Evolutionary conservation across 53 echinoderm and acorn worm species (phyloP), one percentile per base, ranked within the genome.

Genomic region (Echinometra lucunter): DNA sequence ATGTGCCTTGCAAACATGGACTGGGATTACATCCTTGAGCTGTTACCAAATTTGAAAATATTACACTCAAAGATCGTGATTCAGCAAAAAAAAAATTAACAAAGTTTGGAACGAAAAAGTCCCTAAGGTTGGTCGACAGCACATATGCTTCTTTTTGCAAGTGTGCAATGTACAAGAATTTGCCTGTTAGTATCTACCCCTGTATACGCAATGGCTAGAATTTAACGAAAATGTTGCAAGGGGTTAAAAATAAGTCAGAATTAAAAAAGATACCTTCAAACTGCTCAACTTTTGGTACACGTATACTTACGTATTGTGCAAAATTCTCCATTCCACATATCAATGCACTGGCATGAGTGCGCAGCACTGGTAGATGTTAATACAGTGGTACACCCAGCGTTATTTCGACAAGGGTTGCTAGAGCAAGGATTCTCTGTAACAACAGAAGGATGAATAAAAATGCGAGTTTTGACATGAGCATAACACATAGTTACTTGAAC

Each of bases 331-430:
- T 83, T 94, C 95, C 96, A 96, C 67, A 91, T 91, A 21, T 91
- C 57, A 13, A 66, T 89, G 80, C 97, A 97, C 1, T 32, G 35
- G 32, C 96, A 96, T 19, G 57, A 45, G 25, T 23, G 4, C n/a
- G 6, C 6, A 19, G 91, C 91, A 21, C 4, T 45, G 32, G 69
- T 67, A 5, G 91, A 19, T 30, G 90, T 67, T 37, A 69, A 34
- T 9, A 16, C 88, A 74, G 85, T 88, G 37, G 58, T 23, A 56
- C 97, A 97, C 0, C 15, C 55, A 70, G 89, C 97, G 15, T 94
- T 66, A 82, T 95, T 97, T 35, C 37, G 38, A 89, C 97, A 97
- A 38, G 96, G 97, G 72, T 96, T 97, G 87, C 35, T 94, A 17
- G 57, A 44, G 53, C 97, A 97, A 4, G 96, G 96, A 94, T 96